Evolutionary conservation across 92 coral and sea anemone genomes (phyloP), one percentile per base, ranked within the genome.

Genomic region (Umimayanthus chanpuru): DNA sequence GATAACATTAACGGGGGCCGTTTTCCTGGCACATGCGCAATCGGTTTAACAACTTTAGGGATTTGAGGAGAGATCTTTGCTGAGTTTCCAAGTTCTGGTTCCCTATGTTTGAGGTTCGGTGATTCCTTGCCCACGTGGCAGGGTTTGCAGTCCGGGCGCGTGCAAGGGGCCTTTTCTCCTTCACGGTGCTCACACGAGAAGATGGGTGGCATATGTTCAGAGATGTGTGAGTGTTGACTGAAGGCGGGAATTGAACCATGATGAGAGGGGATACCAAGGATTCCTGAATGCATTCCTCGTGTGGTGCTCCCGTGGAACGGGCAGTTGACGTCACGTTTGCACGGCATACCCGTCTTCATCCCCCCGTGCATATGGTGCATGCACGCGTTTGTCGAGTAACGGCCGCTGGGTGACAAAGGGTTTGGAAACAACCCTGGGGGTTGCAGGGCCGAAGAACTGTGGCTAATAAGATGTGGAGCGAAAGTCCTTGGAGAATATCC

Each of bases 401-500:
- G 93, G 64, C 89, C 89, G 44, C 86, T 81, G 23, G 95, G 94
- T 71, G 96, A 91, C 82, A 93, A 39, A 18, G 94, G 94, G 30
- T 88, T 80, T 72, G 93, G 91, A 76, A 93, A 92, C 79, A 95
- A 65, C 25, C 95, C 94, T 49, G 96, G 77, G 2, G 94, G 90
- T 53, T 93, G 93, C 39, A 93, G 88, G 25, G 92, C 77, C 23
- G 93, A 82, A 3, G 87, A 83, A 88, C 93, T 93, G 79, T 97
- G 99, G 61, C 98, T 97, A 21, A 97, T 93, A 9, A 97, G 94
- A 85, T 97, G 99, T 5, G 99, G 99, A 38, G 99, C 89, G 78
- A 97, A 97, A 7, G 98, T 97, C 71, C 97, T 82, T 21, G 99
- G 96, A 41, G 99, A 91, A 76, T 92, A 94, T 1, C 97, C 96